Base-by-base conservation (phyloP, 2,113 vertebrate genomes). In the Platycercus adscitus region DNA sequence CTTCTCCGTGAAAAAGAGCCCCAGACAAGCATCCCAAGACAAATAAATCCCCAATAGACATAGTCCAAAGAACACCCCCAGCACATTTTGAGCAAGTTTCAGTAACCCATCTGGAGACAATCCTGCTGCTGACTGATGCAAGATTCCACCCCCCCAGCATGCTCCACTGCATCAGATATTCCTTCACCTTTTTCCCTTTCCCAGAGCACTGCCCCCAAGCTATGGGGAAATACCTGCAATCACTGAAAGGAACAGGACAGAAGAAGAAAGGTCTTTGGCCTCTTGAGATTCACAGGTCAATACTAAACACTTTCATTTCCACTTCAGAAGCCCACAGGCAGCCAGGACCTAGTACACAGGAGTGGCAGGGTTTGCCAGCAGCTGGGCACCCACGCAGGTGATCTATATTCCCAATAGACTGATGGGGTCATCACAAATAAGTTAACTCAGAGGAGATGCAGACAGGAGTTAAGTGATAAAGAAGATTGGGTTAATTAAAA, bases 161-260 rank as follows among this genome's bases (percentile, higher is more conserved):
- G 2, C 19, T n/a, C 72, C 23, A 3, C 19, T 4, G 2, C 10
- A 23, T 7, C 24, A 26, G 53, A 31, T 2, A 18, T 9, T 47
- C 65, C 80, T 52, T 13, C 39, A 43, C 6, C 16, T 14, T 58
- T 64, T 31, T 41, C 4, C 28, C 68, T 43, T 23, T 43, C 37
- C 35, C 35, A 11, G 23, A 28, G 28, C 39, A 41, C 11, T 35
- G 50, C 56, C 9, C 49, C 13, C 2, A 5, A 6, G n/a, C 1
- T 3, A 35, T 61, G 58, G 5, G 33, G 15, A 37, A 43, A 41
- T 6, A 49, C 10, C 60, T 9, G 6, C 60, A 28, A 2, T 1
- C 26, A 31, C 6, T 24, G 0, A 3, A 0, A 1, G 10, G 63
- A 26, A 7, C 13, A 69, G 16, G 60, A 33, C 1, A 2, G 69